Base-by-base conservation (phyloP, 1,140 invertebrate genomes). In the Trichonephila inaurata region DNA sequence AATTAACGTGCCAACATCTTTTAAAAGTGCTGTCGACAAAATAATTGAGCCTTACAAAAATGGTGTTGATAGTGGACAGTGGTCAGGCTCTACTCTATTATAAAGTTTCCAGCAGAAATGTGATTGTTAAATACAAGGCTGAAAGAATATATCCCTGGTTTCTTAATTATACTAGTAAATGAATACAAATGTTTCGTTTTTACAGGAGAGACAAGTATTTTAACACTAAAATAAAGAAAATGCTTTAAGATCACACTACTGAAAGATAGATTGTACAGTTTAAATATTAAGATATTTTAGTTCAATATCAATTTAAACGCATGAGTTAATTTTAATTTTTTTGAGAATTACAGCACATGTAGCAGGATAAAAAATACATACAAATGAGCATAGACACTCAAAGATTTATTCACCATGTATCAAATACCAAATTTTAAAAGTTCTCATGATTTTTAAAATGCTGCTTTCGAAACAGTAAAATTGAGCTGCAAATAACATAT, bases 71-170 rank as follows among this genome's bases (percentile, higher is more conserved):
- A 91, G 24, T 24, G 61, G 82, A 72, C 89, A 61, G 77, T 82
- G 58, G 21, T 61, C 72, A 82, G 72, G 77, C 72, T 60, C 72
- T 91, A 72, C 21, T 60, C 72, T 61, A 91, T n/a, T 51, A 61
- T 62, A 44, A 62, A 77, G 62, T 82, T 91, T 91, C 69, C 72
- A 91, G 89, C 89, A 91, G 77, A 40, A 91, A 91, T 91, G 89
- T 91, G 89, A 91, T 91, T 91, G 89, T 91, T 81, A 24, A 91
- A 40, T 91, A 91, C 89, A 91, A 91, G 89, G 89, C 89, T 91
- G 62, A 91, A 91, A 82, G 72, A 82, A 61, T 81, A 61, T 81
- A 91, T 82, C 89, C 89, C 89, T 91, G 89, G 89, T 91, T 91
- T 33, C 40, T 44, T 33, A 60, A 85, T 60, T n/a, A 24, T 85